A percentile compares a stretch with the other conserved stretches of the same genome.
Evolutionary conservation across 2,797 vertebrate genomes (phyloP).

Genomic region (Parauchenoglanis ngamensis): DNA sequence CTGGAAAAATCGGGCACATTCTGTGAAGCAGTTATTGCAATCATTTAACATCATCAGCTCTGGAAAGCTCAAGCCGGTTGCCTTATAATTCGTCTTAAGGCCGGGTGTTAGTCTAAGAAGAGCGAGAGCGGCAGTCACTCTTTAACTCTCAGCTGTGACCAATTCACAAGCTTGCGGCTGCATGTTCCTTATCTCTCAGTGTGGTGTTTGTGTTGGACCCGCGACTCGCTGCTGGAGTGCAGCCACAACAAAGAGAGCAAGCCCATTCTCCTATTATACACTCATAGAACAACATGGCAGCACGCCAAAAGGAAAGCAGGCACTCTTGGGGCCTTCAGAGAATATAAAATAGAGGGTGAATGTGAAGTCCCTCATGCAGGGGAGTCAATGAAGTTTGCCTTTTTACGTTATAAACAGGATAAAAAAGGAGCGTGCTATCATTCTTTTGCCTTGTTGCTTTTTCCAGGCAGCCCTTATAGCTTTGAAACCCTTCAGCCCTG

Average conservation of each 20-base stretch:
- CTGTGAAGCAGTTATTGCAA: not conserved
- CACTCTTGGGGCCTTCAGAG: slow-evolving; percentile 33
- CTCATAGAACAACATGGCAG: slow-evolving; percentile 60
- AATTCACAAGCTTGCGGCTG: slow-evolving; percentile 37
- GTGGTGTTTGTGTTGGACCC: slow-evolving; percentile 68
- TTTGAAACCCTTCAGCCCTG: slow-evolving; percentile 25
- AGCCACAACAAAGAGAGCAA: slow-evolving; percentile 66
- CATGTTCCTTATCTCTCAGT: slow-evolving; percentile 45
- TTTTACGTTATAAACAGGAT: slow-evolving; percentile 10
- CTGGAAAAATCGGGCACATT: not conserved
- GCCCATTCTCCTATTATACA: slow-evolving; percentile 64
- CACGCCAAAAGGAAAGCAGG: slow-evolving; percentile 61
- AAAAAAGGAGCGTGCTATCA: slow-evolving; percentile 17
- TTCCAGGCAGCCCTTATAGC: slow-evolving; percentile 38
- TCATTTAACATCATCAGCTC: not conserved
- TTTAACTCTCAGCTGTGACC: slow-evolving; percentile 30
- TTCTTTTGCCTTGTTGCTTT: slow-evolving; percentile 26
- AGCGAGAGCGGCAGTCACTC: slow-evolving; percentile 23
- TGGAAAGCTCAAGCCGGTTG: not conserved
- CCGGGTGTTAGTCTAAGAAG: not conserved
- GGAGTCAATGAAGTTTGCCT: slow-evolving; percentile 5
- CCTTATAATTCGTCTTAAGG: slow-evolving; percentile 1
- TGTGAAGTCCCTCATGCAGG: not conserved
- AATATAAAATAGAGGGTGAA: slow-evolving; percentile 30
- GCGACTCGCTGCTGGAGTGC: slow-evolving; percentile 63